phyloP scores from a whole-genome alignment of 2,888 invertebrate species.

The Morpho deidamia region DNA sequence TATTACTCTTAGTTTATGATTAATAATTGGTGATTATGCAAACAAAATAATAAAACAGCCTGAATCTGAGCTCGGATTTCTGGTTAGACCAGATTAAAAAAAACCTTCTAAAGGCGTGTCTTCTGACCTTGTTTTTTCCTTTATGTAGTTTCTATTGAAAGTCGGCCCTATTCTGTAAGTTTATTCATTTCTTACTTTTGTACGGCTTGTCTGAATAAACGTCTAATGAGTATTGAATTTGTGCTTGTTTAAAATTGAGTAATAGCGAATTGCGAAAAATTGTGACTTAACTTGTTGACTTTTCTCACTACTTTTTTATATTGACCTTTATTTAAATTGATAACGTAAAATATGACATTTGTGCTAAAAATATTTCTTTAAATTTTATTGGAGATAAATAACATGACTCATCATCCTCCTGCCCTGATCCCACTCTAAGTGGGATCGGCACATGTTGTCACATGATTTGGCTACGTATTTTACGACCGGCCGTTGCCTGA shows the following conservation, averaged over 20 bases:
- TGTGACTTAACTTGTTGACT: not conserved
- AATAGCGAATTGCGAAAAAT: too few species aligned
- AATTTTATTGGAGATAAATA: too few species aligned
- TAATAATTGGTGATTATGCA: not conserved
- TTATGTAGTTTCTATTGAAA: conserved; percentile 11
- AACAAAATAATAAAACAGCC: conserved; percentile 5
- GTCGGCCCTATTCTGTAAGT: not conserved
- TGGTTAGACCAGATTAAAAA: conserved; percentile 6
- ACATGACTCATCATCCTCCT: too few species aligned
- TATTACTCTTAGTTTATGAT: too few species aligned
- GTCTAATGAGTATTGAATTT: not conserved
- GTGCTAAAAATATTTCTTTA: too few species aligned
- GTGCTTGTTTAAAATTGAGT: not conserved
- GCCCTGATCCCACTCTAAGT: too few species aligned
- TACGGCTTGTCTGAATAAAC: not conserved
- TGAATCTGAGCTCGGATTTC: conserved; percentile 1
- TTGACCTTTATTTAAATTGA: too few species aligned
- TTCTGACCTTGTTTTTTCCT: conserved; percentile 3
- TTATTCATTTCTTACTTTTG: not conserved
- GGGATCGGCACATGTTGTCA: too few species aligned
- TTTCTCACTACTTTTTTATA: too few species aligned
- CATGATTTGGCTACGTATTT: too few species aligned
- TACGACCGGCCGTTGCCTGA: too few species aligned
- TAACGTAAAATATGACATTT: too few species aligned
- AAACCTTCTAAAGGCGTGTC: not conserved